These are phyloP conservation scores for Tachina fera DNA, from an alignment of 2,888 invertebrate species.

Conservation along the genomic window DNA sequence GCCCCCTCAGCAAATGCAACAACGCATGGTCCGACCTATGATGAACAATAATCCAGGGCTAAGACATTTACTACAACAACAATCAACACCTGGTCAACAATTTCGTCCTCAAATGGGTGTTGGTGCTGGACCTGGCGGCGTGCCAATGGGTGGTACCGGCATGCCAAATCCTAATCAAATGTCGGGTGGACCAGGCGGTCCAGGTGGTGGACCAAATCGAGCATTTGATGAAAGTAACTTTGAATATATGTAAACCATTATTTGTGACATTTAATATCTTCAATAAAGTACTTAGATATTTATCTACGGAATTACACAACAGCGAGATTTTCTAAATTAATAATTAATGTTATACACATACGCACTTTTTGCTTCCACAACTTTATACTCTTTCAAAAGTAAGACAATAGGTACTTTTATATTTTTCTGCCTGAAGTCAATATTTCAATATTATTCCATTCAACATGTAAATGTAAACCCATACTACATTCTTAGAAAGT, in stretches of 20 bases:
- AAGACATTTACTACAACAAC: conserved; percentile 88
- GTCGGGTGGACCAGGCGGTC: conserved; percentile 72
- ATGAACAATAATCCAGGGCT: conserved; percentile 91
- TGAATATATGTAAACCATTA: conserved; percentile 79
- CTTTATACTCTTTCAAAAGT: no score
- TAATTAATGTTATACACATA: no score
- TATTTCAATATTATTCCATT: no score
- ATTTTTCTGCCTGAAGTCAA: no score
- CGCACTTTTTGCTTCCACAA: no score
- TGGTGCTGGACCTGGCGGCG: conserved; percentile 72
- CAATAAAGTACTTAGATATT: background rate
- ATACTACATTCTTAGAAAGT: no score
- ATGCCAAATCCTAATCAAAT: conserved; percentile 75
- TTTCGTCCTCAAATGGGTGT: conserved; percentile 81
- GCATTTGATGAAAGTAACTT: conserved; percentile 80
- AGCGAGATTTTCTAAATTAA: no score
- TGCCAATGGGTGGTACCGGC: conserved; percentile 73
- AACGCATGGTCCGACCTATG: conserved; percentile 89
- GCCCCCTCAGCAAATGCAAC: conserved; percentile 82
- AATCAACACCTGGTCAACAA: conserved; percentile 81
- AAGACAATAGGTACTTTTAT: no score
- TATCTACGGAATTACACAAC: background rate
- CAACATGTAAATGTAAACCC: no score
- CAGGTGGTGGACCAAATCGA: conserved; percentile 77
- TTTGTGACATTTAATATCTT: background rate